phyloP scores from a whole-genome alignment of 1,140 invertebrate species.

The Eriosoma lanigerum region DNA sequence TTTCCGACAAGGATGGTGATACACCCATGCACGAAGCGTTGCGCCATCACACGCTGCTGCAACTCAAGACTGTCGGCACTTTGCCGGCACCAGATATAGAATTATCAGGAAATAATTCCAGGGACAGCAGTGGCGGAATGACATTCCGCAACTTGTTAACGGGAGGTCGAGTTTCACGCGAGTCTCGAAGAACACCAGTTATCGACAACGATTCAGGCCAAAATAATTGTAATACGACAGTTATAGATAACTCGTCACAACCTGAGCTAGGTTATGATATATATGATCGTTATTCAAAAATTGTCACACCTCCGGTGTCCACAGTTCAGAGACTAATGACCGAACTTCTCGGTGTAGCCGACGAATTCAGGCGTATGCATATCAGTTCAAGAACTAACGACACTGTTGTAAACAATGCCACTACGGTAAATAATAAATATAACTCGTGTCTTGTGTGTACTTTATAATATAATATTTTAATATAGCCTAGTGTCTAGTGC shows the following conservation, averaged over 20 bases:
- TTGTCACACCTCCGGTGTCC: not conserved
- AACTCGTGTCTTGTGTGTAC: no score
- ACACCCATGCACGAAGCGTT: conserved; percentile 93
- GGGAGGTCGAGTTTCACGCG: not conserved
- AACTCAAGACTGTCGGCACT: conserved; percentile 60
- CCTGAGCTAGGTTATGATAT: no score
- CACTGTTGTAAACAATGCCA: not conserved
- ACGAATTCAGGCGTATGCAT: conserved; percentile 2
- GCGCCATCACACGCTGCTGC: conserved; percentile 92
- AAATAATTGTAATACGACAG: not conserved
- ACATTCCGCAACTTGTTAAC: not conserved
- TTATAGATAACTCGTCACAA: no score
- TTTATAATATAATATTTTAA: no score
- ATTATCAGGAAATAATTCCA: not conserved
- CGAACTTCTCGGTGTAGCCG: not conserved
- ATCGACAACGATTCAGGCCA: not conserved
- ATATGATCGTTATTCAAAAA: no score
- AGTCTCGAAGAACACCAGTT: not conserved
- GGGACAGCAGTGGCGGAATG: not conserved
- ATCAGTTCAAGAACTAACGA: not conserved
- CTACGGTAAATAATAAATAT: not conserved
- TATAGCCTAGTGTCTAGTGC: no score
- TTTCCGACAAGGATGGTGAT: conserved; percentile 94
- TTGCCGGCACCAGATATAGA: conserved; percentile 57
- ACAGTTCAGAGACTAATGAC: conserved; percentile 3